Conservation (phyloP, 92 coral and sea anemone genomes). For the Porites evermanni region DNA sequence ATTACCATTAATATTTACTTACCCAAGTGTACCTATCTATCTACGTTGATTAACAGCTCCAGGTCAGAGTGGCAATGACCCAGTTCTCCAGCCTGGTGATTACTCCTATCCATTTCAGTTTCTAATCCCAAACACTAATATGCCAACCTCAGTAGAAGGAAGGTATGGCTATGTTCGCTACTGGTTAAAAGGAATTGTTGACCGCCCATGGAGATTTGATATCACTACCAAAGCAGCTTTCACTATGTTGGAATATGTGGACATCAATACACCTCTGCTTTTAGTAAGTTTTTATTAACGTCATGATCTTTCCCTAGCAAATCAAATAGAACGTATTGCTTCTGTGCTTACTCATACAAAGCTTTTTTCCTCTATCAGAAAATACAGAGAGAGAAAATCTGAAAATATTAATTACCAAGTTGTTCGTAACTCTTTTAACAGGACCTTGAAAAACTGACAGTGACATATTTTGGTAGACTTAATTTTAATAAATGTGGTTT, state of each 20-base stretch:
- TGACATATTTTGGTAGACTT: too few relatives aligned
- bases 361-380: too few relatives aligned
- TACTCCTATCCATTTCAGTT: conserved; percentile 88
- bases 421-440: too few relatives aligned
- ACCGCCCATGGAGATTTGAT: conserved; percentile 97
- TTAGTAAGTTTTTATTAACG: conserved; percentile 61
- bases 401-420: too few relatives aligned
- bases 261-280: conserved; percentile 75
- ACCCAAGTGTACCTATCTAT: too few relatives aligned
- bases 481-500: too few relatives aligned
- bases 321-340: neutral
- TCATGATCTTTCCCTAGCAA: too few relatives aligned
- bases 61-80: conserved; percentile 81
- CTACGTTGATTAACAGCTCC: conserved; percentile 57
- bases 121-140: conserved; percentile 77
- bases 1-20: too few relatives aligned
- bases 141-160: conserved; percentile 94
- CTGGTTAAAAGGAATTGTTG: conserved; percentile 89
- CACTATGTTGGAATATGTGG: conserved; percentile 87
- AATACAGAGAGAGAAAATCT: too few relatives aligned
- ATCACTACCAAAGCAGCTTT: conserved; percentile 87
- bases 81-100: conserved; percentile 84
- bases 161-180: conserved; percentile 85
- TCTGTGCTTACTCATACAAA: too few relatives aligned
- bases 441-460: too few relatives aligned